These are phyloP conservation scores for Pangasius djambal DNA, from an alignment of 2,797 vertebrate species.

Conservation along the genomic window DNA sequence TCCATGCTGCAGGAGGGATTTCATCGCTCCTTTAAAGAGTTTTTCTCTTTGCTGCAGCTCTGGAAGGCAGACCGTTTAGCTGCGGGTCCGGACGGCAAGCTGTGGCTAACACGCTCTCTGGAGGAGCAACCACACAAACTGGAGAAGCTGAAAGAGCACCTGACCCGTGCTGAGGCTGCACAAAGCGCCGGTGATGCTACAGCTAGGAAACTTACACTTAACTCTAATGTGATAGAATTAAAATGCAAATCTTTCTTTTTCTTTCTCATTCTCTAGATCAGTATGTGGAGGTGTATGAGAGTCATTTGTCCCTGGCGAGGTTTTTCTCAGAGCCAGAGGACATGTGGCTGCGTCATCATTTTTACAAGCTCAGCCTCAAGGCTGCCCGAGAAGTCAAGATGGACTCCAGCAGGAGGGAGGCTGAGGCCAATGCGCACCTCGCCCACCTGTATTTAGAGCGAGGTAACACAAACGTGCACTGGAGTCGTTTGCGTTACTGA, in stretches of 20 bases:
- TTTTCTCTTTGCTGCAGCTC: conserved; percentile 78
- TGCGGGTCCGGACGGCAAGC: conserved; percentile 70
- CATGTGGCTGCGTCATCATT: conserved; percentile 65
- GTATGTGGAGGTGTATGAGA: conserved; percentile 61
- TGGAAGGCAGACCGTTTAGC: conserved; percentile 72
- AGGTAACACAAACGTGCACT: conserved; percentile 57
- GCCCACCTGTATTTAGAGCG: conserved; percentile 63
- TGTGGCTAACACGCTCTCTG: conserved; percentile 78
- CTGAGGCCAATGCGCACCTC: conserved; percentile 62
- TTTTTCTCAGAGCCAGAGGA: conserved; percentile 65
- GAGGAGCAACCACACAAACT: conserved; percentile 83
- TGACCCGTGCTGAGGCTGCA: conserved; percentile 83
- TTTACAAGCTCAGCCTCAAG: conserved; percentile 62
- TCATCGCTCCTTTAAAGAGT: conserved; percentile 83
- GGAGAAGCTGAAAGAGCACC: conserved; percentile 78
- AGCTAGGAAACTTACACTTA: neutral
- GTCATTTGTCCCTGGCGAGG: conserved; percentile 59
- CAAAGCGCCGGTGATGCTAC: conserved; percentile 75
- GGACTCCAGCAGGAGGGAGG: conserved; percentile 51
- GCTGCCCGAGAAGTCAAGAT: conserved; percentile 44
- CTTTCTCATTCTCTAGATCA: conserved; percentile 7
- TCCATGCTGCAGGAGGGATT: conserved; percentile 83
- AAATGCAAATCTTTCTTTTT: neutral
- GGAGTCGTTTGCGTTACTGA: neutral
- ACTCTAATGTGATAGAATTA: neutral